Evolutionary conservation across 1,140 invertebrate genomes (phyloP), one percentile per base, ranked within the genome.

Genomic region (Nylanderia fulva): DNA sequence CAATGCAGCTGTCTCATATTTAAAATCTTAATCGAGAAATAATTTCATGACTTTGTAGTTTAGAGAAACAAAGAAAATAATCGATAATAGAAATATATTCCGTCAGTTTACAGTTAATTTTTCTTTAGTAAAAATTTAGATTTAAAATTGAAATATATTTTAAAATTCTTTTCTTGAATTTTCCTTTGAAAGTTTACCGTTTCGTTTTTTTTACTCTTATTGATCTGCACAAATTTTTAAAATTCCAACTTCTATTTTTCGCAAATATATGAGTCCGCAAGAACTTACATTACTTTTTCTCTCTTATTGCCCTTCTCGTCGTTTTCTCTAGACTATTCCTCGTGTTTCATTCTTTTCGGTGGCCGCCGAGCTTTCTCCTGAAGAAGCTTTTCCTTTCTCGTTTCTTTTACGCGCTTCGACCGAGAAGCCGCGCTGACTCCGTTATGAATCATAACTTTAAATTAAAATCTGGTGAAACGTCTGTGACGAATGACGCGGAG

Each of bases 361-460:
- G 36, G 6, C 8, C 48, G 13, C 8, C 77, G 13, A 33, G 52
- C 4, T 36, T 36, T 27, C 21, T 18, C 39, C 48, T 15, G 68
- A 48, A 72, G 27, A 13, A 64, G 24, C 42, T 64, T 21, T 2
- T 39, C 21, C 13, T n/a, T 75, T 27, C 18, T 39, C 21, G 15
- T 48, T 63, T 13, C 42, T 45, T 54, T 75, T 66, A 24, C 52
- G 13, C 13, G 21, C 13, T 48, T 29, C 60, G 24, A 24, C 21
- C 64, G 11, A 36, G 7, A 13, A 27, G 18, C 27, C 9, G 27
- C 71, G 18, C 24, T 33, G 29, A n/a, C 29, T n/a, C 15, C 9
- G 48, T 58, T 61, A 56, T 85, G 75, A 88, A 86, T 84, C 74
- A 85, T 66, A 84, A 84, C 82, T 85, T 88, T 71, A 85, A 87